Evolutionary conservation across 1,140 invertebrate species (phyloP), one percentile per base, ranked within the genome.

Genomic region (Drosophila setifemur): DNA sequence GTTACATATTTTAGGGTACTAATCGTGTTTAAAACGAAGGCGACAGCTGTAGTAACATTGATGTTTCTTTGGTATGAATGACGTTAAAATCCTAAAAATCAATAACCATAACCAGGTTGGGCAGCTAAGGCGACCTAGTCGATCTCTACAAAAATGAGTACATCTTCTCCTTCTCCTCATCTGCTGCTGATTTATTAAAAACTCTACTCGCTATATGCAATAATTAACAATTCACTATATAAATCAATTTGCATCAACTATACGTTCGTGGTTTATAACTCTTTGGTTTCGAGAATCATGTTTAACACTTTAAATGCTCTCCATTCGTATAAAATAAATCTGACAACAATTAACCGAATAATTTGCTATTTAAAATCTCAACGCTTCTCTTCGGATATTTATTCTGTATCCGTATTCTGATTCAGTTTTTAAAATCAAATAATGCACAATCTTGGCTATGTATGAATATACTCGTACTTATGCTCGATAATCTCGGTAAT

Each of bases 151-250:
- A 73, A 73, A 73, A 63, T 35, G 19, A 71, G 72, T 31, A 39
- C 43, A n/a, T 21, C 11, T 37, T 12, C 9, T 58, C 50, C 43
- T 44, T 49, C 23, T 33, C 50, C 31, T 14, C 23, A 52, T 44
- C 57, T 61, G 28, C 49, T 57, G 53, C 40, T 53, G 66, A 21
- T 7, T 70, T 52, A 23, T 86, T 87, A 69, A 87, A 85, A 86
- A 81, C 63, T 68, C 81, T 86, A 86, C 63, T 45, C 57, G 54
- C 75, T 81, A 86, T 81, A 73, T 74, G 75, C 82, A 86, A 82
- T 86, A 86, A 86, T 86, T 70, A 86, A 86, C 81, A 86, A 86
- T 86, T 86, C 43, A 70, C 82, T 86, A 86, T 86, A 74, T 85
- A 85, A 85, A 87, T 70, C 70, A 76, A 87, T 81, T 85, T 73